These are phyloP conservation scores for Gorilla gorilla DNA, from an alignment of 2,113 vertebrate species.

Conservation along the genomic window DNA sequence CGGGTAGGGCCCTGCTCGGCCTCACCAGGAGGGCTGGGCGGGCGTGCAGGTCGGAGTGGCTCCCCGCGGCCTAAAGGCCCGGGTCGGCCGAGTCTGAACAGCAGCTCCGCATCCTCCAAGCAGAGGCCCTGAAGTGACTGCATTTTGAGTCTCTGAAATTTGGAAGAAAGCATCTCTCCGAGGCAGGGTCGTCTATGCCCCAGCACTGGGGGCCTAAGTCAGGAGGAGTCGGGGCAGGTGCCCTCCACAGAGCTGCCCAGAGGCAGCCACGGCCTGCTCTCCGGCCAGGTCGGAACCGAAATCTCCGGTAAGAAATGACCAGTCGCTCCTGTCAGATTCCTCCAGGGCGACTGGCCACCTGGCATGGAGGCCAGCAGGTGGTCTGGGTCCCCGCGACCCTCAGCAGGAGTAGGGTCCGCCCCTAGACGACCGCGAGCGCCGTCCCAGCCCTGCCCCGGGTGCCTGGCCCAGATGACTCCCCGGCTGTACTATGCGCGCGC, in stretches of 20 bases:
- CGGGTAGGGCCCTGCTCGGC: no score
- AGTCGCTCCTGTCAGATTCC: not conserved
- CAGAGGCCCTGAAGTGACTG: not conserved
- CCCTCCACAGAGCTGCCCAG: rapidly evolving
- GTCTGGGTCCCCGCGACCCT: no score
- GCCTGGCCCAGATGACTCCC: not conserved
- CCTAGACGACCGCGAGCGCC: not conserved
- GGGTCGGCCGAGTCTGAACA: rapidly evolving
- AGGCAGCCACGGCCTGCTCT: not conserved
- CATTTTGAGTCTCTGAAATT: not conserved
- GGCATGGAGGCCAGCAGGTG: rapidly evolving
- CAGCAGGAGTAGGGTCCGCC: no score
- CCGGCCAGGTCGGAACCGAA: not conserved
- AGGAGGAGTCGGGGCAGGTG: not conserved
- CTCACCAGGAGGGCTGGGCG: not conserved
- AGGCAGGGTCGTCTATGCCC: rapidly evolving
- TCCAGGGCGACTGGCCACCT: not conserved
- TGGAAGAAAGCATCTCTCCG: not conserved
- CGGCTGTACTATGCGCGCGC: not conserved
- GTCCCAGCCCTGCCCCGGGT: rapidly evolving
- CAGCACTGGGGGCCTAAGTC: not conserved
- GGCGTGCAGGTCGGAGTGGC: not conserved
- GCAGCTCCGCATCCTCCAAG: not conserved
- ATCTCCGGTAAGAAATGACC: not conserved
- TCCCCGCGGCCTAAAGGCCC: not conserved